Percentiles rank a stretch among this genome's conserved stretches.
phyloP scores from a whole-genome alignment of 1,140 invertebrate species.

The Megalonaias nervosa region DNA sequence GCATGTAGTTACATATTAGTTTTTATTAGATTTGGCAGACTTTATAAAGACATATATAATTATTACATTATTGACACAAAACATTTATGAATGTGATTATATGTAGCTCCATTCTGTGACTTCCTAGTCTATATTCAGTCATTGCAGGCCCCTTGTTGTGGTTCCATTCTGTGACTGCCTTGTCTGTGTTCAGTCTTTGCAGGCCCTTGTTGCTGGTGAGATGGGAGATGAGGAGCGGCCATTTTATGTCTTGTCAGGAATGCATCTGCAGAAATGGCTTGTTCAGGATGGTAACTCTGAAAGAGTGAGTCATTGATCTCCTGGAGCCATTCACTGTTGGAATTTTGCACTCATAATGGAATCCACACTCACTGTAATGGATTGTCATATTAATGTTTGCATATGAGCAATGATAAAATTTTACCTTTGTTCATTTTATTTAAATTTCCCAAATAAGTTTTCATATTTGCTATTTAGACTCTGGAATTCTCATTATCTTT shows the following conservation, averaged over 20 bases:
- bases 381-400: not conserved
- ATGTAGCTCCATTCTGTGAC: not conserved
- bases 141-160: constrained; percentile 47
- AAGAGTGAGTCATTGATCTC: constrained; percentile 41
- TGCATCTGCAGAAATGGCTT: constrained; percentile 81
- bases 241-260: constrained; percentile 80
- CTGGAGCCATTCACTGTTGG: not conserved
- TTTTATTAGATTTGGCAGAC: too few relatives aligned
- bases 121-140: constrained; percentile 41
- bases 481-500: too few relatives aligned
- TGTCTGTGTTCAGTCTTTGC: constrained; percentile 51
- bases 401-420: not conserved
- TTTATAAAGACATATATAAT: not conserved
- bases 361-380: not conserved
- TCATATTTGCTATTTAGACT: too few relatives aligned
- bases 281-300: constrained; percentile 71
- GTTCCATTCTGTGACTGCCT: not conserved
- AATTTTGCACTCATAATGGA: not conserved
- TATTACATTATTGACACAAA: not conserved
- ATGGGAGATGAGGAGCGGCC: constrained; percentile 69
- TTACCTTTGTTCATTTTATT: too few relatives aligned
- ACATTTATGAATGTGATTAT: not conserved
- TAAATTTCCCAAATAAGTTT: too few relatives aligned
- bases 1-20: too few relatives aligned
- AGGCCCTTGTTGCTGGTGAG: constrained; percentile 50